A percentile compares a stretch with the other conserved stretches of the same genome.
phyloP scores from a whole-genome alignment of 2,113 vertebrate genomes.

The Tympanuchus pallidicinctus region DNA sequence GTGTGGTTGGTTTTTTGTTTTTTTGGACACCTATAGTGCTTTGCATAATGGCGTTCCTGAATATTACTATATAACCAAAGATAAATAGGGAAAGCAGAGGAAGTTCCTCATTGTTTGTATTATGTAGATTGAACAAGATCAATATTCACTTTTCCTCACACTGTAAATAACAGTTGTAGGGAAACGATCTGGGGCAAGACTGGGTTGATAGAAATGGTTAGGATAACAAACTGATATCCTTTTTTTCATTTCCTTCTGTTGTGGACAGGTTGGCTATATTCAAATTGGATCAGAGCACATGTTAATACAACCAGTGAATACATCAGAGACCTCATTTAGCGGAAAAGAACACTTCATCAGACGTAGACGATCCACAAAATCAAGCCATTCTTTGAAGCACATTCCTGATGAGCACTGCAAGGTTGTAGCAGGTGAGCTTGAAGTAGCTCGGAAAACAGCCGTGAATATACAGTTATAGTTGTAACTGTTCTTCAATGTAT shows the following conservation, averaged over 20 bases:
- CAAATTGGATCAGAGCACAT: constrained; percentile 86
- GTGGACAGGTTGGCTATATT: constrained; percentile 88
- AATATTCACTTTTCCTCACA: neutral
- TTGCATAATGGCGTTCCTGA: neutral
- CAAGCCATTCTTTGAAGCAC: neutral
- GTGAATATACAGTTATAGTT: neutral
- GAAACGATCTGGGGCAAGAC: neutral
- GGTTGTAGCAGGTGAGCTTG: constrained; percentile 85
- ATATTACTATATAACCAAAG: neutral
- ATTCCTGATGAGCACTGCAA: constrained; percentile 72
- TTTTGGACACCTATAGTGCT: neutral
- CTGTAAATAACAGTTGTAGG: neutral
- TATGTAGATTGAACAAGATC: neutral
- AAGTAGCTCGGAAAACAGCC: neutral
- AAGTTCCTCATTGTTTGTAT: neutral
- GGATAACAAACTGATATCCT: neutral
- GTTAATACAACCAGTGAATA: constrained; percentile 86
- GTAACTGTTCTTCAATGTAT: neutral
- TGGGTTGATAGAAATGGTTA: neutral
- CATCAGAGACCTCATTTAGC: constrained; percentile 77
- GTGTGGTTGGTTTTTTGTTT: neutral
- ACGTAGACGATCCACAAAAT: constrained; percentile 66
- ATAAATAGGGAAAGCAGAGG: neutral
- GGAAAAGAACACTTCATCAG: constrained; percentile 86
- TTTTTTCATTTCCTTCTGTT: constrained; percentile 2